A percentile compares a stretch with the other conserved stretches of the same genome.
Evolutionary conservation across 64 coral and sea anemone genomes (phyloP).

Genomic region (Stichodactyla helianthus): DNA sequence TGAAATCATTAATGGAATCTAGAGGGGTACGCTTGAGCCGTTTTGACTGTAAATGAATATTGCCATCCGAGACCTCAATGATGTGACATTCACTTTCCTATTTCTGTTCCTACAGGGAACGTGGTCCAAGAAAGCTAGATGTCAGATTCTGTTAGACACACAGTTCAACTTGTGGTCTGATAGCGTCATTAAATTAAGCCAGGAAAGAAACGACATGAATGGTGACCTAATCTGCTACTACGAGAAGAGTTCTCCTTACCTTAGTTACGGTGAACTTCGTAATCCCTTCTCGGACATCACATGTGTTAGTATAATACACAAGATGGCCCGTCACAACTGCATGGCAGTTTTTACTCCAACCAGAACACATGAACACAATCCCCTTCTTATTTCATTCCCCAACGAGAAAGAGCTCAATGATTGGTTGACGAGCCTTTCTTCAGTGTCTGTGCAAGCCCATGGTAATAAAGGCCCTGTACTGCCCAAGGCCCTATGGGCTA

Average conservation of each 20-base stretch:
- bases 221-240: slow-evolving; percentile 68
- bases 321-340: slow-evolving; percentile 82
- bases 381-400: slow-evolving; percentile 55
- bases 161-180: slow-evolving; percentile 85
- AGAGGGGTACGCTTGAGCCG: too few relatives aligned
- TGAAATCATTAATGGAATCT: too few relatives aligned
- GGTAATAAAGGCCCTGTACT: slow-evolving; percentile 72
- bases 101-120: slow-evolving; percentile 39
- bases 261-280: slow-evolving; percentile 55
- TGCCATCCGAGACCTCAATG: not conserved
- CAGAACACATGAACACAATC: slow-evolving; percentile 59
- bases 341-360: slow-evolving; percentile 74
- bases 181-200: slow-evolving; percentile 67
- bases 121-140: slow-evolving; percentile 84
- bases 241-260: slow-evolving; percentile 49
- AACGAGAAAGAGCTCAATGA: slow-evolving; percentile 94
- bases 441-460: slow-evolving; percentile 38
- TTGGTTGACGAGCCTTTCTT: slow-evolving; percentile 70
- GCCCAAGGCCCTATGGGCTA: slow-evolving; percentile 78
- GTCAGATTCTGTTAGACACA: slow-evolving; percentile 47
- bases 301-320: slow-evolving; percentile 65
- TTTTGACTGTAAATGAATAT: too few relatives aligned
- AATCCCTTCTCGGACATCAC: slow-evolving; percentile 69
- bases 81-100: not conserved
- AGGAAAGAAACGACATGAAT: slow-evolving; percentile 32